These are phyloP conservation scores for Ciona savignyi DNA, from an alignment of 23 tunicate species.

Conservation along the genomic window DNA sequence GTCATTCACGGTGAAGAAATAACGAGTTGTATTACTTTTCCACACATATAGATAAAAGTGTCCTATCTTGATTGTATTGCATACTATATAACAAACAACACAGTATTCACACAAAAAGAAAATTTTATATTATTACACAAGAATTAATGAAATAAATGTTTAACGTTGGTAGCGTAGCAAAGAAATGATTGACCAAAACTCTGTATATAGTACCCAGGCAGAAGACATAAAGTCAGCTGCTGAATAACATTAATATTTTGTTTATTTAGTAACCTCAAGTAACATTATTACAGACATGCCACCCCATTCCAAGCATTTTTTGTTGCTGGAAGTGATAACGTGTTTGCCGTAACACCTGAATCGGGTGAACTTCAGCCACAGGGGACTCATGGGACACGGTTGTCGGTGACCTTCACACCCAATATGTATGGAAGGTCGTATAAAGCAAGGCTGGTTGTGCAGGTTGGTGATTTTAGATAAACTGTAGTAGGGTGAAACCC, in stretches of 20 bases:
- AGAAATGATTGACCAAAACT: not conserved
- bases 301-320: conserved; percentile 82
- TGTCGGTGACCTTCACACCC: conserved; percentile 70
- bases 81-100: too few species aligned
- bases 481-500: too few species aligned
- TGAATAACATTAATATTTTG: conserved; percentile 1
- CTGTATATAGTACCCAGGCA: too few species aligned
- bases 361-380: conserved; percentile 77
- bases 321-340: conserved; percentile 56
- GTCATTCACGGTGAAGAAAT: conserved; percentile 59
- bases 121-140: too few species aligned
- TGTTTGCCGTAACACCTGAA: conserved; percentile 46
- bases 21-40: too few species aligned
- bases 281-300: conserved; percentile 42
- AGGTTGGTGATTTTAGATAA: too few species aligned
- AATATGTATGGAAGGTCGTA: conserved; percentile 62
- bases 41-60: not conserved
- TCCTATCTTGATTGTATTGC: too few species aligned
- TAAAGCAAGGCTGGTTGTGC: conserved; percentile 63
- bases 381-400: conserved; percentile 64
- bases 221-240: not conserved
- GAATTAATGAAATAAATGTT: too few species aligned
- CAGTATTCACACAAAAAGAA: too few species aligned
- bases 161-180: too few species aligned
- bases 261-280: too few species aligned